Base-by-base conservation (phyloP, 1,140 invertebrate species). In the Euschistus heros region DNA sequence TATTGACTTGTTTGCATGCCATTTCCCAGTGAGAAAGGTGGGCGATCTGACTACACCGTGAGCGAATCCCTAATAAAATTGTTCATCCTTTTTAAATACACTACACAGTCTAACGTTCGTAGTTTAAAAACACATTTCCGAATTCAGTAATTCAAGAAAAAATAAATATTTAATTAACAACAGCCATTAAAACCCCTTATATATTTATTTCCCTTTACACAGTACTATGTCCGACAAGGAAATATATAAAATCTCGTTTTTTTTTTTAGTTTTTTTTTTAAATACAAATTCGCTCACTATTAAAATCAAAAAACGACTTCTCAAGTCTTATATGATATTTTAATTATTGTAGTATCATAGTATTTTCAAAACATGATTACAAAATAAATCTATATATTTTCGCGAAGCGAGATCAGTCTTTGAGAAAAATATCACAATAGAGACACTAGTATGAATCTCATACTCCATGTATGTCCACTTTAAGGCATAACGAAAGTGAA, bases 21-120 rank as follows among this genome's bases (percentile, higher is more conserved):
- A 59, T 57, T 68, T 66, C 67, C 67, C 69, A 67, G 69, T 66
- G 70, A 71, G 70, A 71, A 71, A 71, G 69, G 70, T 71, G 42
- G 70, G 70, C 24, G 54, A 57, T 26, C 24, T 57, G 15, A 20
- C 18, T 17, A 57, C 10, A 57, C 54, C 20, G 24, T 57, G 54
- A 57, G 54, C 54, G 54, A 57, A 57, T 50, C 47, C 47, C 47
- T 50, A 20, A 50, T 50, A 37, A 37, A 37, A 37, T 37, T 1
- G 33, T 6, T n/a, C n/a, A n/a, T n/a, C n/a, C n/a, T n/a, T 37
- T 37, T 37, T 13, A 37, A 37, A 37, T 37, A 37, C 33, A 37
- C 33, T 37, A 37, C 33, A 13, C 33, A 13, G 33, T 37, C 33
- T 37, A 37, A 37, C 8, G 7, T 37, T 37, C 7, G 33, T 37